Percentiles rank a stretch among this genome's conserved stretches.
These are phyloP conservation scores for Diadegma fenestrale DNA, from an alignment of 2,888 invertebrate genomes.

Conservation along the genomic window DNA sequence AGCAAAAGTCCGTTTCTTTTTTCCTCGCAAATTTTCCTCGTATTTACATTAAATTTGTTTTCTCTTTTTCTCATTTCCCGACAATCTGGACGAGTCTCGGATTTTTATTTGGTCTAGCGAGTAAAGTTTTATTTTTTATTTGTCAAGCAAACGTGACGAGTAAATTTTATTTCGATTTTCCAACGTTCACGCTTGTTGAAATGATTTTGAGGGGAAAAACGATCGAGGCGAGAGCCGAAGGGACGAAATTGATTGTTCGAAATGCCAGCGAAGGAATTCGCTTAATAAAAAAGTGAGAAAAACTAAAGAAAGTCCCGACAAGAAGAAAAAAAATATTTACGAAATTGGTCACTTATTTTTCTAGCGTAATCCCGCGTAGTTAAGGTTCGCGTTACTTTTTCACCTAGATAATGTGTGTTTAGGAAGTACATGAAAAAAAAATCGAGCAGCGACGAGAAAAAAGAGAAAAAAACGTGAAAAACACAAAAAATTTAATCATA, in stretches of 20 bases:
- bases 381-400: constrained; percentile 68
- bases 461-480: constrained; percentile 25
- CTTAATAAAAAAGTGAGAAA: constrained; percentile 16
- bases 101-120: too few species aligned
- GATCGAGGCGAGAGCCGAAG: neutral
- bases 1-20: too few species aligned
- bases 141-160: too few species aligned
- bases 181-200: neutral
- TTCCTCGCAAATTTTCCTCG: too few species aligned
- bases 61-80: too few species aligned
- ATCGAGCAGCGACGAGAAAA: constrained; percentile 18
- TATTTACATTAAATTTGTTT: too few species aligned
- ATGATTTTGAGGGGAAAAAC: neutral
- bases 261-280: constrained; percentile 14
- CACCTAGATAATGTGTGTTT: constrained; percentile 67
- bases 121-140: too few species aligned
- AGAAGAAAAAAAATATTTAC: constrained; percentile 15
- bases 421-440: constrained; percentile 40
- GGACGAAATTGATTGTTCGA: constrained; percentile 18
- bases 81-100: too few species aligned
- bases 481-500: constrained; percentile 40
- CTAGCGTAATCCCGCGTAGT: constrained; percentile 63
- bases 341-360: constrained; percentile 65
- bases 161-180: neutral
- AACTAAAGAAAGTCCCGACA: neutral